Evolutionary conservation across 2,888 invertebrate species (phyloP).

Genomic region (Mesopsocus fuscifrons): DNA sequence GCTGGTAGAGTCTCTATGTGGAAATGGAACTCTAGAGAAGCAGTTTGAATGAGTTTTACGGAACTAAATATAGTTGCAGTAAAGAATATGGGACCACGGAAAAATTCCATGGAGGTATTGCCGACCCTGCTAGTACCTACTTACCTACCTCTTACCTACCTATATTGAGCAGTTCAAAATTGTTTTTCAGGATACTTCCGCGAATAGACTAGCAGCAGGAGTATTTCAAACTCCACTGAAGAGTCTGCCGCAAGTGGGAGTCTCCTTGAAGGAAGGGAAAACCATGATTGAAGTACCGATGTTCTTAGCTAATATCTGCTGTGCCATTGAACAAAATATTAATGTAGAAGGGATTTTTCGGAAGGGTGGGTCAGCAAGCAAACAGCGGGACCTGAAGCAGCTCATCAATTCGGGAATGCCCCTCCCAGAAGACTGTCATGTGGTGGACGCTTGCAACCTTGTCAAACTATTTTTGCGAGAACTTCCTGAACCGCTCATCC

Average conservation of each 20-base stretch:
- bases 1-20: neutral
- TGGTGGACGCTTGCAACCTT: slow-evolving; percentile 70
- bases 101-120: too few relatives aligned
- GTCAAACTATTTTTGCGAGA: slow-evolving; percentile 70
- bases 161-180: too few relatives aligned
- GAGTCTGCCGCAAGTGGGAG: slow-evolving; percentile 31
- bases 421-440: slow-evolving; percentile 50
- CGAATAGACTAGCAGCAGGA: slow-evolving; percentile 12
- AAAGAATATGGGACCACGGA: too few relatives aligned
- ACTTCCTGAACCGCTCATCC: slow-evolving; percentile 70
- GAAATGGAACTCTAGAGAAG: neutral
- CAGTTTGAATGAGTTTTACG: neutral
- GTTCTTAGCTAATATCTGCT: slow-evolving; percentile 50
- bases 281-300: slow-evolving; percentile 50
- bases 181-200: too few relatives aligned
- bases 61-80: too few relatives aligned
- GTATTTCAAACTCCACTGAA: slow-evolving; percentile 35
- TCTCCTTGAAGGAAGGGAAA: slow-evolving; percentile 40
- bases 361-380: slow-evolving; percentile 65
- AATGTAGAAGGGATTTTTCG: slow-evolving; percentile 71
- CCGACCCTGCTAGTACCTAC: too few relatives aligned
- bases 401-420: slow-evolving; percentile 19
- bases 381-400: slow-evolving; percentile 68
- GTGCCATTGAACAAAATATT: slow-evolving; percentile 44
- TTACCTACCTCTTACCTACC: too few relatives aligned